Base-by-base conservation (phyloP, 2,888 invertebrate genomes). In the Drosophila recens region DNA sequence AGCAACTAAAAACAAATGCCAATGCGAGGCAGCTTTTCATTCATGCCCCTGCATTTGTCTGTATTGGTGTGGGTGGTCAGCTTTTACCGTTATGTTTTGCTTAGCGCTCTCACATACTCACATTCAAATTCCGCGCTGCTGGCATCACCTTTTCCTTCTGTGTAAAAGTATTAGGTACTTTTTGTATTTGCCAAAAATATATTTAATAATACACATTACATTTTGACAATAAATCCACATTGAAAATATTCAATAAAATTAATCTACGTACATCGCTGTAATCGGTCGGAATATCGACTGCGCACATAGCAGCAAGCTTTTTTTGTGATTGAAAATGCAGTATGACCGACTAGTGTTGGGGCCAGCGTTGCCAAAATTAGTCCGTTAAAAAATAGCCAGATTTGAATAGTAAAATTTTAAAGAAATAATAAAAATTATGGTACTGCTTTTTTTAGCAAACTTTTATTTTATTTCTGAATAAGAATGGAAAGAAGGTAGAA, bases 1-100 rank as follows among this genome's bases (percentile, higher is more conserved):
- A 69, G 66, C 81, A 79, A 83, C 88, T 83, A 82, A 88, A 70
- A 65, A 61, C 3, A 75, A 86, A 36, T 56, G 36, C 45, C 51
- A 74, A 45, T 56, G 45, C 54, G 13, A 36, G 43, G 46, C 65
- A 78, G 54, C 86, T 75, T 68, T 89, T 89, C 83, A 89, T 83
- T 89, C 87, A 89, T 83, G 83, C 48, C 59, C 59, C 57, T 48
- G 64, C 61, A 40, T 27, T 54, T 65, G 64, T 45, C 48, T 48
- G 42, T 56, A 51, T 51, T 20, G 11, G 57, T 68, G 69, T 61
- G 62, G 38, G 66, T 49, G 45, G 42, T 61, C 36, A 62, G 67
- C 53, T 67, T 76, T 81, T 74, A 68, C 75, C 72, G 71, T 72
- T 80, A 72, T 17, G n/a, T 56, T 54, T 23, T 20, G n/a, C 23